Base-by-base conservation (phyloP, 2,888 invertebrate species). In the Lissocephala sabroskyi region DNA sequence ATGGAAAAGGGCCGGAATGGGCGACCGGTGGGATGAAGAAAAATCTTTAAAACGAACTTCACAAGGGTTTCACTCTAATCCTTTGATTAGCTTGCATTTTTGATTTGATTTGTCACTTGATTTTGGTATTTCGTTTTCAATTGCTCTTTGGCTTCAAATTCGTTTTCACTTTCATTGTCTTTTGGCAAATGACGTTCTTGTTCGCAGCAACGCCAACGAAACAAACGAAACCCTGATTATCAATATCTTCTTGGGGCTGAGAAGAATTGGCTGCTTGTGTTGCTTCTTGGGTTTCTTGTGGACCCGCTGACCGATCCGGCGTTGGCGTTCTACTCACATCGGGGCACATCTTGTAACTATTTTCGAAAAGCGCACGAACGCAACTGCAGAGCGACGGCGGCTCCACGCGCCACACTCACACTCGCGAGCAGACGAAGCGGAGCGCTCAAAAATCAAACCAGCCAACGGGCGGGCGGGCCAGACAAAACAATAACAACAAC, bases 271-370 rank as follows among this genome's bases (percentile, higher is more conserved):
- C n/a, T n/a, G n/a, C n/a, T n/a, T n/a, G n/a, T n/a, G n/a, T n/a
- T n/a, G n/a, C n/a, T n/a, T n/a, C n/a, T n/a, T n/a, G n/a, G n/a
- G n/a, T n/a, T n/a, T n/a, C 5, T 46, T 30, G 3, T 32, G 19
- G 43, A 64, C 60, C 76, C 62, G 56, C 77, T 64, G 65, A 65
- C 77, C 82, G 81, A 70, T 71, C 65, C 70, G 68, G 80, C 78
- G 80, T 80, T 81, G 68, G 81, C 79, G 80, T 81, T 82, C 80
- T 79, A 79, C 73, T 71, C 80, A 74, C 81, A 79, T 77, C 79
- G 80, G 79, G 79, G 81, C 81, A 79, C 80, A 82, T 81, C 81
- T 81, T 81, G 80, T 80, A 81, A 81, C 80, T 80, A 81, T 82
- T 81, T 81, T 81, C 68, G 63, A 79, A 80, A 79, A 74, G 74